Evolutionary conservation across 2,113 vertebrate species (phyloP).

Genomic region (Cryptomyrus ogoouensis): DNA sequence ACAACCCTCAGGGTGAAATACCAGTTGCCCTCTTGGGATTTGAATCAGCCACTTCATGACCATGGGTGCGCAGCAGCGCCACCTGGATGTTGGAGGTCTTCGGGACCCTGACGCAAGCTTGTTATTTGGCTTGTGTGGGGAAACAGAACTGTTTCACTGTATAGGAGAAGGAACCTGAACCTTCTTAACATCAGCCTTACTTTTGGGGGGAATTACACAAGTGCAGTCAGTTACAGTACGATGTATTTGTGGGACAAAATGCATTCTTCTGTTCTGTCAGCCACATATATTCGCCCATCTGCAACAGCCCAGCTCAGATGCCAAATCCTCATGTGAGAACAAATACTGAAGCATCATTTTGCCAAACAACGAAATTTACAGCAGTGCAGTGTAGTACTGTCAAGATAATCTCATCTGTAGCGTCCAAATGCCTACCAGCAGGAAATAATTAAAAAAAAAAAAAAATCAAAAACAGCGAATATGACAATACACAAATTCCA

Average conservation of each 20-base stretch:
- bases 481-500: neutral
- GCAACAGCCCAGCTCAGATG: neutral
- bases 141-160: neutral
- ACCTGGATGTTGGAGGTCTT: neutral
- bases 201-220: neutral
- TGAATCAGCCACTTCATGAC: neutral
- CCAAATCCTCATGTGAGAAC: neutral
- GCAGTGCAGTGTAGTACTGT: neutral
- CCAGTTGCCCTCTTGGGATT: neutral
- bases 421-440: neutral
- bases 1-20: neutral
- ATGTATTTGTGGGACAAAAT: neutral
- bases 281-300: neutral
- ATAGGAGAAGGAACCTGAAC: neutral
- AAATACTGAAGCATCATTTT: neutral
- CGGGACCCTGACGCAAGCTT: neutral
- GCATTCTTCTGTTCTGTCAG: neutral
- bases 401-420: neutral
- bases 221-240: neutral
- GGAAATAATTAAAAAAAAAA: neutral
- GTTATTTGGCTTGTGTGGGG: neutral
- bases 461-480: neutral
- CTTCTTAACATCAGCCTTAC: neutral
- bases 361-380: neutral
- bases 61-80: neutral